A percentile compares a stretch with the other conserved stretches of the same genome.
Conservation (phyloP, 2,113 vertebrate species). For the Pseudorectes ferrugineus region DNA sequence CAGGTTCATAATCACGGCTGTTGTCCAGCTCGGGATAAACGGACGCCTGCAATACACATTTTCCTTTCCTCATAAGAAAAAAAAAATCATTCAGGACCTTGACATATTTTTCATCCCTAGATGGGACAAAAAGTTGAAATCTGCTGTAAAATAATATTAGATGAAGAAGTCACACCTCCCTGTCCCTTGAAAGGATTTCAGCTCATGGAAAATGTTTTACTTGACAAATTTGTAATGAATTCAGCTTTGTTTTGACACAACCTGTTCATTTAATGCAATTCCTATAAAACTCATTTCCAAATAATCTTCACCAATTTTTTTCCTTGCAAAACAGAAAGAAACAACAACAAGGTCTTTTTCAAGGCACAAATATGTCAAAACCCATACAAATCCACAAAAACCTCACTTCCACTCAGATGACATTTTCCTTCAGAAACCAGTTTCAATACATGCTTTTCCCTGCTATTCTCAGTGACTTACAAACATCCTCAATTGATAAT, state of each 20-base stretch:
- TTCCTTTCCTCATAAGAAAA: not conserved
- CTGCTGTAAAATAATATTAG: not conserved
- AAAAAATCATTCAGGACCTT: not conserved
- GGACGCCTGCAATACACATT: not conserved
- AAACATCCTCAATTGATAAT: not conserved
- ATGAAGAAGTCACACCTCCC: not conserved
- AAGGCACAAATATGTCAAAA: not conserved
- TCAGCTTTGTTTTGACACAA: not conserved
- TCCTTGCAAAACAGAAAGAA: not conserved
- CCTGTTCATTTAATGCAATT: not conserved
- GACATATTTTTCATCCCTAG: constrained; percentile 3
- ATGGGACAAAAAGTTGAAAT: not conserved
- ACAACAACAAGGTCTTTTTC: not conserved
- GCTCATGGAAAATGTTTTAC: not conserved
- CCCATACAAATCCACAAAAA: not conserved
- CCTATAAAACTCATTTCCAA: not conserved
- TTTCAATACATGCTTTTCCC: not conserved
- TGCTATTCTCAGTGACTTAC: not conserved
- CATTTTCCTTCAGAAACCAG: not conserved
- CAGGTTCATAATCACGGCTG: not conserved
- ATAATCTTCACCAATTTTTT: not conserved
- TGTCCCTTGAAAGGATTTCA: not conserved
- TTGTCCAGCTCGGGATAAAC: not conserved
- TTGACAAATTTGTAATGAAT: not conserved
- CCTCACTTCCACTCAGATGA: not conserved